Evolutionary conservation across 2,888 invertebrate genomes (phyloP), one percentile per base, ranked within the genome.

Genomic region (Apantesis nais): DNA sequence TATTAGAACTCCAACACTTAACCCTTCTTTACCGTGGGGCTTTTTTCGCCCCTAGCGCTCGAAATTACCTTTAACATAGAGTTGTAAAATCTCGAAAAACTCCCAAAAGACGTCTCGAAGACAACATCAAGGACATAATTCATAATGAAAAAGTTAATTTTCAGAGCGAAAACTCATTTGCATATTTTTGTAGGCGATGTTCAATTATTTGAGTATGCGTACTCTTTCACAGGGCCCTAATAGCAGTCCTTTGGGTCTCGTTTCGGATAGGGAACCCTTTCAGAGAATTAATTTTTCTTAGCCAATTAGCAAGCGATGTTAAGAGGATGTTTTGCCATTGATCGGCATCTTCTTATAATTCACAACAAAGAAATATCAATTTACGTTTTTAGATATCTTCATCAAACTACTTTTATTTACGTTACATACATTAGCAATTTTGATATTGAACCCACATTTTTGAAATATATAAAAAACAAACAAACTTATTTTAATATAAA

Each of bases 141-240:
- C 95, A 95, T 94, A 88, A 94, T 94, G 95, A 94, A 95, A 94
- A 95, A 95, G 94, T 95, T 93, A 93, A 94, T 94, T 95, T 94
- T 92, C 92, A 85, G 86, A 84, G 89, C 84, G 81, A 85, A 87
- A 88, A 82, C 88, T 89, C 89, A 94, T 95, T 94, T 95, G 90
- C 95, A 95, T 95, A 94, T 93, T 94, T 95, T 93, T 91, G 91
- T 90, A 85, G 84, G 86, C 89, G 80, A 84, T 85, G 86, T 89
- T 89, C 93, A 92, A 94, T 94, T 94, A 95, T 93, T 91, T 86
- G 89, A 90, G 89, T 89, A 86, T 86, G 85, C 84, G 85, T 87
- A 90, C 89, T 89, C 89, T 89, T 90, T 89, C 83, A 83, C 82
- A 86, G 89, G 83, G 81, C 85, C 85, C 84, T 86, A 84, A 85